Evolutionary conservation across 2,888 invertebrate species (phyloP).

Genomic region (Neoitamus cyanurus): DNA sequence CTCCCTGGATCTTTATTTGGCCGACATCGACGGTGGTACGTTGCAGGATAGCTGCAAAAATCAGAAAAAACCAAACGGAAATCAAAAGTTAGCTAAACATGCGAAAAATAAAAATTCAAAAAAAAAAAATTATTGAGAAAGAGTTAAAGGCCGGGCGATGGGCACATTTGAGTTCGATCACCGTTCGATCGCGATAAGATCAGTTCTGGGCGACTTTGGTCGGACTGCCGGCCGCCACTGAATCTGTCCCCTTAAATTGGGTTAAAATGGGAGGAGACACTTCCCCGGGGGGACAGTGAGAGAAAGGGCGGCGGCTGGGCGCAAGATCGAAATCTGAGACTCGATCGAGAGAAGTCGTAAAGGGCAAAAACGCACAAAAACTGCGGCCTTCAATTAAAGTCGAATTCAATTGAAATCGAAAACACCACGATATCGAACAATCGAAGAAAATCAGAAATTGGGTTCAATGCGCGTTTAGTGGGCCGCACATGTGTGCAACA

Average conservation of each 20-base stretch:
- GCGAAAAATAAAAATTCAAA: not conserved
- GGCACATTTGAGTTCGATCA: slow-evolving; percentile 10
- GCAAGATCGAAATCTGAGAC: slow-evolving; percentile 45
- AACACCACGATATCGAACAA: slow-evolving; percentile 21
- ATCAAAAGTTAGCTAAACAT: slow-evolving; percentile 31
- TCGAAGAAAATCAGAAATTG: slow-evolving; percentile 18
- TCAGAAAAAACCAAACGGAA: slow-evolving; percentile 32
- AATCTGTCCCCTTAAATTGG: slow-evolving; percentile 16
- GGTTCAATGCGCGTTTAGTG: slow-evolving; percentile 32
- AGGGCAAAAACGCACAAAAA: not conserved
- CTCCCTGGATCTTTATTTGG: slow-evolving; percentile 88
- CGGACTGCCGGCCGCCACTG: not conserved
- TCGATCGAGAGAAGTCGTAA: not conserved
- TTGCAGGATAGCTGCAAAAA: slow-evolving; percentile 76
- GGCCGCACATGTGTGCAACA: slow-evolving; percentile 20
- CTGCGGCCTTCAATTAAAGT: slow-evolving; percentile 44
- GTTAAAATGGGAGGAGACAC: slow-evolving; percentile 13
- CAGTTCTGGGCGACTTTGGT: not conserved
- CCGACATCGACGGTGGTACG: slow-evolving; percentile 78
- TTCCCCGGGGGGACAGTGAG: not conserved
- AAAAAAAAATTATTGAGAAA: slow-evolving; percentile 6
- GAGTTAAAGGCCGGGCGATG: not conserved
- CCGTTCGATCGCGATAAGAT: slow-evolving; percentile 18
- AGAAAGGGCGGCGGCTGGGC: not conserved
- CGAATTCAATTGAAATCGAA: slow-evolving; percentile 50